These are phyloP conservation scores for Galaxias olidus DNA, from an alignment of 2,797 vertebrate species.

Conservation along the genomic window DNA sequence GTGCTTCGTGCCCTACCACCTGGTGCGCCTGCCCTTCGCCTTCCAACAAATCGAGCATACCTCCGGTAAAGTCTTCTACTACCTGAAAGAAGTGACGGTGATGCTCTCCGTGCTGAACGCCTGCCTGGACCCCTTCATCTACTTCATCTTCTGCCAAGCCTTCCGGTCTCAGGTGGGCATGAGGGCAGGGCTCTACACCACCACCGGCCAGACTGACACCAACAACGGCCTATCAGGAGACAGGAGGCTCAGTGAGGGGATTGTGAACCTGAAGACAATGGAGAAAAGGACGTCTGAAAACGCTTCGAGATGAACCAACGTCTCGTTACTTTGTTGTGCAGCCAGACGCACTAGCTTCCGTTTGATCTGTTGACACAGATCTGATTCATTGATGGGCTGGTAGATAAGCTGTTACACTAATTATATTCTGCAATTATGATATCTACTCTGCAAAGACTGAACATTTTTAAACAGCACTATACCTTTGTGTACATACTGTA, in stretches of 20 bases:
- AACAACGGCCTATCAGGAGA: neutral
- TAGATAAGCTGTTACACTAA: too few relatives aligned
- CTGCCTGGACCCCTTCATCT: slow-evolving; percentile 74
- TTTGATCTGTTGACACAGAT: too few relatives aligned
- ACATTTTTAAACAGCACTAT: too few relatives aligned
- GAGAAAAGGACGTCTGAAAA: slow-evolving; percentile 14
- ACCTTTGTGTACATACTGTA: too few relatives aligned
- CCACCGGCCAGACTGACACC: fast-evolving
- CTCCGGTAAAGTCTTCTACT: slow-evolving; percentile 27
- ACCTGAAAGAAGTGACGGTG: slow-evolving; percentile 63
- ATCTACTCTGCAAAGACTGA: too few relatives aligned
- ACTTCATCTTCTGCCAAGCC: slow-evolving; percentile 71
- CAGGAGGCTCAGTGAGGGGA: slow-evolving; percentile 22
- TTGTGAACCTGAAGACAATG: neutral
- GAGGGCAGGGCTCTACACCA: neutral
- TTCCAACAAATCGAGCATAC: slow-evolving; percentile 20
- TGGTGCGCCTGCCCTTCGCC: slow-evolving; percentile 64
- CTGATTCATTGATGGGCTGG: too few relatives aligned
- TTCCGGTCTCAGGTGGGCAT: slow-evolving; percentile 56
- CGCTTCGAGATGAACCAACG: neutral
- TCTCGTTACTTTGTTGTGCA: slow-evolving; percentile 25
- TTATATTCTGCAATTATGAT: too few relatives aligned
- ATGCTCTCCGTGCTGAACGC: slow-evolving; percentile 65
- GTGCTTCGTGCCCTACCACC: slow-evolving; percentile 74
- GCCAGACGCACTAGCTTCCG: too few relatives aligned